Conservation (phyloP, 2,113 vertebrate genomes). For the Siniperca chuatsi region DNA sequence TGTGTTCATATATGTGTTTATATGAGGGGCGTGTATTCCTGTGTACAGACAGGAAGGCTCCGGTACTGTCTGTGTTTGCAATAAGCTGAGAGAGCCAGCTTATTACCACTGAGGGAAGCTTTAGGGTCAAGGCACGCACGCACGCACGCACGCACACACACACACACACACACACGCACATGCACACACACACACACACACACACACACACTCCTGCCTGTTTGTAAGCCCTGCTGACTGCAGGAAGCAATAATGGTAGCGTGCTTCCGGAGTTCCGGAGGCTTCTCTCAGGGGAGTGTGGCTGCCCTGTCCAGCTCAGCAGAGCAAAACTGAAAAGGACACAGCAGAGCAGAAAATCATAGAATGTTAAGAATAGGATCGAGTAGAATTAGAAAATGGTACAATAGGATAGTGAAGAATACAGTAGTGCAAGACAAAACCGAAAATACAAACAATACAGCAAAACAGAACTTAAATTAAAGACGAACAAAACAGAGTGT, state of each 20-base stretch:
- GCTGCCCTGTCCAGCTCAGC: constrained; percentile 73
- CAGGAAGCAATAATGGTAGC: constrained; percentile 79
- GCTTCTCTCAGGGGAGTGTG: constrained; percentile 67
- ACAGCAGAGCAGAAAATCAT: constrained; percentile 60
- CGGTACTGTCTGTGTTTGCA: constrained; percentile 69
- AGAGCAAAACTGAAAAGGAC: constrained; percentile 61
- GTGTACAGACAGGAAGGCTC: constrained; percentile 66
- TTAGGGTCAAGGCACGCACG: constrained; percentile 59
- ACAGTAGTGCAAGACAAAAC: neutral
- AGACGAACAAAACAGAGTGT: neutral
- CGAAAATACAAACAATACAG: neutral
- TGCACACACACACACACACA: constrained; percentile 41
- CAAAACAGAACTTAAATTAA: neutral
- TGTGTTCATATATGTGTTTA: constrained; percentile 31
- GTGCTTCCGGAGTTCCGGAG: constrained; percentile 74
- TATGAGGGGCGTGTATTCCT: constrained; percentile 24
- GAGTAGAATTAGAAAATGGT: constrained; percentile 3
- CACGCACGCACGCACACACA: constrained; percentile 40
- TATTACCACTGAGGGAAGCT: constrained; percentile 62
- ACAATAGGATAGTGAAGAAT: neutral
- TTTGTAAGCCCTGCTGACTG: constrained; percentile 72
- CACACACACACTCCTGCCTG: constrained; percentile 43
- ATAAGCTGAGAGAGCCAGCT: constrained; percentile 62
- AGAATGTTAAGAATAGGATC: constrained; percentile 3
- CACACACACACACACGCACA: constrained; percentile 23